Evolutionary conservation across 2,113 vertebrate genomes (phyloP).

Genomic region (Lonchura striata): DNA sequence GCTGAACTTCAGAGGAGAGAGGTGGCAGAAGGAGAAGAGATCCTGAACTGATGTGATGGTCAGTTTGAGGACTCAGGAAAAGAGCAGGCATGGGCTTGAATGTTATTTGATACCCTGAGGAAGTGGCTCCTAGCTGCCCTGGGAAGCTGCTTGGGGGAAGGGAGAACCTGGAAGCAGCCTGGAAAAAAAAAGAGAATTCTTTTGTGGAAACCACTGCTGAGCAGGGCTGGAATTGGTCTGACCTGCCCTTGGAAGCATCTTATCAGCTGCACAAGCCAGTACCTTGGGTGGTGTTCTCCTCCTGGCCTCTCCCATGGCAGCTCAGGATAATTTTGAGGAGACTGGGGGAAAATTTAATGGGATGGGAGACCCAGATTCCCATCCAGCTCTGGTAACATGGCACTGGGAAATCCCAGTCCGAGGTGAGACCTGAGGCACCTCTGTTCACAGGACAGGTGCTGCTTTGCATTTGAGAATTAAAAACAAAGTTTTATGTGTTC

Average conservation of each 20-base stretch:
- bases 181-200: background rate
- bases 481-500: background rate
- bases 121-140: background rate
- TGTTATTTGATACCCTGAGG: background rate
- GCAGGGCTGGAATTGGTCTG: background rate
- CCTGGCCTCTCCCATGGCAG: background rate
- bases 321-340: background rate
- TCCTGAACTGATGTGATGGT: background rate
- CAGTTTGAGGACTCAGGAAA: background rate
- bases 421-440: background rate
- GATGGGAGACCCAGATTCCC: background rate
- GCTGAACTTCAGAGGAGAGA: background rate
- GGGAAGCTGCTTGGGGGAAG: background rate
- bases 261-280: background rate
- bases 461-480: background rate
- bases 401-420: background rate
- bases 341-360: background rate
- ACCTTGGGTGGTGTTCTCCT: background rate
- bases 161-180: background rate
- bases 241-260: background rate
- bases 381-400: background rate
- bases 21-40: background rate
- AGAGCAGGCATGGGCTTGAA: background rate
- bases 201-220: background rate
- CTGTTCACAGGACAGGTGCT: background rate